Evolutionary conservation across 2,888 invertebrate species (phyloP).

Genomic region (Dascillus cervinus): DNA sequence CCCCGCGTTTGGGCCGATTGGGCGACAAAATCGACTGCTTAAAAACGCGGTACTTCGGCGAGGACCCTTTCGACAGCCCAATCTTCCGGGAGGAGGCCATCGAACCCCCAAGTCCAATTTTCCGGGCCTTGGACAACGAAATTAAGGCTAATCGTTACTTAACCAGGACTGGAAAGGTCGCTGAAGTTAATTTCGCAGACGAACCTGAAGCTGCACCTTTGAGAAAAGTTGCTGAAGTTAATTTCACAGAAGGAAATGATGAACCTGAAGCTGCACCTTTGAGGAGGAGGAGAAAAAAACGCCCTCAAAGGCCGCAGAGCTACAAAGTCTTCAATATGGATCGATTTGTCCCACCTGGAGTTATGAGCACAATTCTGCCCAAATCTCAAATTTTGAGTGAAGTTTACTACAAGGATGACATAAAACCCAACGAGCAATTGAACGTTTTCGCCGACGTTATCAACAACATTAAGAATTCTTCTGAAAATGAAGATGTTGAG

Average conservation of each 20-base stretch:
- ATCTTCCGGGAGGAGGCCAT: conserved; percentile 56
- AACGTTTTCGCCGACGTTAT: conserved; percentile 46
- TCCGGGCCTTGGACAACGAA: conserved; percentile 13
- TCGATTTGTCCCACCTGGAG: neutral
- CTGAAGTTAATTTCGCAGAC: too few species aligned
- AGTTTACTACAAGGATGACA: conserved; percentile 39
- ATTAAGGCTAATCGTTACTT: too few species aligned
- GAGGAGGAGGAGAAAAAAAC: too few species aligned
- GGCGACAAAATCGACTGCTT: conserved; percentile 70
- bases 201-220: conserved; percentile 4
- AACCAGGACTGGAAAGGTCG: too few species aligned
- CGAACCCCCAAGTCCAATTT: conserved; percentile 44
- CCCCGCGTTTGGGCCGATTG: conserved; percentile 52
- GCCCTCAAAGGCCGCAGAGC: neutral
- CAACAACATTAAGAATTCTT: conserved; percentile 41
- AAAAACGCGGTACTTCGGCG: conserved; percentile 66
- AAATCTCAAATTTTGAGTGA: conserved; percentile 27
- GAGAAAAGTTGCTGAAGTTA: neutral
- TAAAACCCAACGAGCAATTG: conserved; percentile 40
- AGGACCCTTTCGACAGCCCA: conserved; percentile 67
- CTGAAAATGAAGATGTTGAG: conserved; percentile 15
- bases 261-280: too few species aligned
- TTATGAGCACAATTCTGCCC: conserved; percentile 2
- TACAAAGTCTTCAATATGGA: neutral
- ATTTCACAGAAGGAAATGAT: too few species aligned